Evolutionary conservation across 2,113 vertebrate species (phyloP).

Genomic region (Genyomyrus donnyi): DNA sequence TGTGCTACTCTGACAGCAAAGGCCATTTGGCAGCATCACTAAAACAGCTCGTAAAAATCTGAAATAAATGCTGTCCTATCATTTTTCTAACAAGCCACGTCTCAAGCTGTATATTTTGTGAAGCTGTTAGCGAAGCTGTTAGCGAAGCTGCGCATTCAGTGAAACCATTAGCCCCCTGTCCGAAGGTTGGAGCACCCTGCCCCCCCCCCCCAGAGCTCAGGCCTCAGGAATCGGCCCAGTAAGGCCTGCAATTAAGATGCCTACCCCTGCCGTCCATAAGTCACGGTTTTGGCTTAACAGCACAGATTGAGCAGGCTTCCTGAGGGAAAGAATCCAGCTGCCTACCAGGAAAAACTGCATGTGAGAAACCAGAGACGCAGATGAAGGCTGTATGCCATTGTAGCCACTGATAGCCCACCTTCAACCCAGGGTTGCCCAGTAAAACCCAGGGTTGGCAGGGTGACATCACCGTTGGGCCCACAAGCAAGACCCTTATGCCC

Average conservation of each 20-base stretch:
- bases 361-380: not conserved
- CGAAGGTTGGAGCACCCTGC: not conserved
- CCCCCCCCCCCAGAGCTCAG: not conserved
- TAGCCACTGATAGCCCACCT: not conserved
- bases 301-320: not conserved
- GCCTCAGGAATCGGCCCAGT: not conserved
- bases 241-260: not conserved
- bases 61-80: not conserved
- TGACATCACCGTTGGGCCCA: not conserved
- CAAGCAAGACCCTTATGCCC: not conserved
- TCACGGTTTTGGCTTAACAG: not conserved
- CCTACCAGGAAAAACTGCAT: not conserved
- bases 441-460: not conserved
- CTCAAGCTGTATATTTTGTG: not conserved
- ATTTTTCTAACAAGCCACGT: not conserved
- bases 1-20: not conserved
- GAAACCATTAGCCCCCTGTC: not conserved
- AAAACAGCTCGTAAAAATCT: conserved; percentile 6
- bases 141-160: not conserved
- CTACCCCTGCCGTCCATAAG: not conserved
- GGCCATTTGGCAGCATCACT: not conserved
- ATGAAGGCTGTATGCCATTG: not conserved
- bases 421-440: not conserved
- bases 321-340: not conserved
- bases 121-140: not conserved